These are phyloP conservation scores for Pedicia rivosa DNA, from an alignment of 2,888 invertebrate genomes.

Conservation along the genomic window DNA sequence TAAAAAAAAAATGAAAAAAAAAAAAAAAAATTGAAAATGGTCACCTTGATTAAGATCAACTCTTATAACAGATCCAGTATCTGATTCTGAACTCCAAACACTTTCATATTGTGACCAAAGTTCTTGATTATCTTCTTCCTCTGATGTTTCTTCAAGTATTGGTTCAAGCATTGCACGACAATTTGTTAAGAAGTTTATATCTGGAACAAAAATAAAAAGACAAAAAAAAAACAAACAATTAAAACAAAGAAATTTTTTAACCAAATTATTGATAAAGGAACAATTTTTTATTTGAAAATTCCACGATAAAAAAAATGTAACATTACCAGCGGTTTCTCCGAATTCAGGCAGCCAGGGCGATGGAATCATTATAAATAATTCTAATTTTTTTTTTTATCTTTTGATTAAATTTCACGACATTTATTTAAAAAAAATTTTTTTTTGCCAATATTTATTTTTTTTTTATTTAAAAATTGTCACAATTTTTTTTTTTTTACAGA, in stretches of 20 bases:
- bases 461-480: too few relatives aligned
- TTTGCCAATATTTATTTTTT: too few relatives aligned
- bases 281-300: not conserved
- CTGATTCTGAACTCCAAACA: slow-evolving; percentile 46
- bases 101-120: slow-evolving; percentile 25
- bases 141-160: slow-evolving; percentile 77
- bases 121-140: slow-evolving; percentile 36
- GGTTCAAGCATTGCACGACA: slow-evolving; percentile 49
- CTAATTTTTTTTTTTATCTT: too few relatives aligned
- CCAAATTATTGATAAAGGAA: too few relatives aligned
- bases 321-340: slow-evolving; percentile 4
- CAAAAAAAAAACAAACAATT: not conserved
- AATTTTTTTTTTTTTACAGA: too few relatives aligned
- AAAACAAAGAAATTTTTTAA: not conserved
- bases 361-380: too few relatives aligned
- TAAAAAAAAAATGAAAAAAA: too few relatives aligned
- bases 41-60: slow-evolving; percentile 36
- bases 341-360: slow-evolving; percentile 4
- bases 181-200: slow-evolving; percentile 25
- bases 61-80: slow-evolving; percentile 67
- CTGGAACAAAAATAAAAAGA: slow-evolving; percentile 13
- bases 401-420: too few relatives aligned
- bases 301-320: too few relatives aligned
- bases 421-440: too few relatives aligned
- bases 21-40: too few relatives aligned